Conservation (phyloP, 1,140 invertebrate genomes). For the Dolichoris vasculosae region DNA sequence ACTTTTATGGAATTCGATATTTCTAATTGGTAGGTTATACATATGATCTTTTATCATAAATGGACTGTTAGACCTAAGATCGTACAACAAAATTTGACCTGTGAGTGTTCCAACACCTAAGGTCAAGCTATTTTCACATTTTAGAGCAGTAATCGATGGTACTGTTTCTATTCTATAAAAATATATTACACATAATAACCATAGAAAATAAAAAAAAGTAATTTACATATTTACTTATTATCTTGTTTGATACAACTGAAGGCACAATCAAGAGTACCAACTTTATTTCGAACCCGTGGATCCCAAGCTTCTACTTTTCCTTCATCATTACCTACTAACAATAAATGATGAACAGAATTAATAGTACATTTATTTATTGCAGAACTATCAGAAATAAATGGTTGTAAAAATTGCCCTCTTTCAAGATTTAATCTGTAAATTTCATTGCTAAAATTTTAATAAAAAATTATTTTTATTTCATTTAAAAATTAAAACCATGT, state of each 20-base stretch:
- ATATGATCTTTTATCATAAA: constrained; percentile 95
- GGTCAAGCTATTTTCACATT: constrained; percentile 87
- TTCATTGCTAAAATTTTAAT: constrained; percentile 80
- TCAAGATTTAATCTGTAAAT: constrained; percentile 97
- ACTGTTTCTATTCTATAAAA: constrained; percentile 78
- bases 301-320: constrained; percentile 98
- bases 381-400: constrained; percentile 84
- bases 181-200: neutral
- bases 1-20: constrained; percentile 88
- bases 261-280: constrained; percentile 90
- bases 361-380: constrained; percentile 91
- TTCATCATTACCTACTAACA: constrained; percentile 92
- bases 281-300: constrained; percentile 84
- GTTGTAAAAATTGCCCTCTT: constrained; percentile 93
- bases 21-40: constrained; percentile 93
- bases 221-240: constrained; percentile 57
- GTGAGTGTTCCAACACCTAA: constrained; percentile 94
- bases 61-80: constrained; percentile 94
- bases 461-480: neutral
- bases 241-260: constrained; percentile 80
- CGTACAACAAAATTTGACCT: constrained; percentile 95
- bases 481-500: constrained; percentile 17
- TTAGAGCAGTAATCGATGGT: constrained; percentile 87
- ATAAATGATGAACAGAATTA: constrained; percentile 91
- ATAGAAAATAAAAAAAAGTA: neutral